Evolutionary conservation across 2,888 invertebrate genomes (phyloP).

Genomic region (Brachyptera risi): DNA sequence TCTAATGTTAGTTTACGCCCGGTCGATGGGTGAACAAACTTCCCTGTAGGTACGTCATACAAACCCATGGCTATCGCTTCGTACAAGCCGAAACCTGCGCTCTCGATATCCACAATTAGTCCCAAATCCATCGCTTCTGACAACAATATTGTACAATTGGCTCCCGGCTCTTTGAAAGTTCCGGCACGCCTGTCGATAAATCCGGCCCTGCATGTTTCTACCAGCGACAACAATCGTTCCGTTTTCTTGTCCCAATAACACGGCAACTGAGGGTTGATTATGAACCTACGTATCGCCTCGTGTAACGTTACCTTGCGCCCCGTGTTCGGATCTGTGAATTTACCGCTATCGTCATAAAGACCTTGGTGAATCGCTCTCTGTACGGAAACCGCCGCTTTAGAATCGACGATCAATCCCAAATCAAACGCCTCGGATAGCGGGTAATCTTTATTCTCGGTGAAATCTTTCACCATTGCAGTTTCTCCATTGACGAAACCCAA

Average conservation of each 20-base stretch:
- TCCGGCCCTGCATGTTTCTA: slow-evolving; percentile 75
- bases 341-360: slow-evolving; percentile 77
- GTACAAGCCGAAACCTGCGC: slow-evolving; percentile 74
- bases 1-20: slow-evolving; percentile 68
- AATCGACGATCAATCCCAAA: slow-evolving; percentile 73
- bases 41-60: slow-evolving; percentile 61
- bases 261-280: slow-evolving; percentile 74
- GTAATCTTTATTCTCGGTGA: slow-evolving; percentile 60
- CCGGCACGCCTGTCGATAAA: slow-evolving; percentile 77
- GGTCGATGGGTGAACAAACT: slow-evolving; percentile 72
- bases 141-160: slow-evolving; percentile 60
- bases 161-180: slow-evolving; percentile 68
- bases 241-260: slow-evolving; percentile 76
- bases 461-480: slow-evolving; percentile 58
- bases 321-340: slow-evolving; percentile 75
- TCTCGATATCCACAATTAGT: slow-evolving; percentile 81
- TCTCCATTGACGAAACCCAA: slow-evolving; percentile 67
- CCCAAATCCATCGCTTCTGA: slow-evolving; percentile 73
- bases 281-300: slow-evolving; percentile 75
- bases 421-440: slow-evolving; percentile 73
- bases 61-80: slow-evolving; percentile 75
- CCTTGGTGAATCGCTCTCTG: slow-evolving; percentile 85
- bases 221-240: slow-evolving; percentile 65
- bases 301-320: slow-evolving; percentile 75
- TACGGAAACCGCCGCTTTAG: slow-evolving; percentile 73